Base-by-base conservation (phyloP, 2,797 vertebrate species). In the Melanotaenia pygmaea region DNA sequence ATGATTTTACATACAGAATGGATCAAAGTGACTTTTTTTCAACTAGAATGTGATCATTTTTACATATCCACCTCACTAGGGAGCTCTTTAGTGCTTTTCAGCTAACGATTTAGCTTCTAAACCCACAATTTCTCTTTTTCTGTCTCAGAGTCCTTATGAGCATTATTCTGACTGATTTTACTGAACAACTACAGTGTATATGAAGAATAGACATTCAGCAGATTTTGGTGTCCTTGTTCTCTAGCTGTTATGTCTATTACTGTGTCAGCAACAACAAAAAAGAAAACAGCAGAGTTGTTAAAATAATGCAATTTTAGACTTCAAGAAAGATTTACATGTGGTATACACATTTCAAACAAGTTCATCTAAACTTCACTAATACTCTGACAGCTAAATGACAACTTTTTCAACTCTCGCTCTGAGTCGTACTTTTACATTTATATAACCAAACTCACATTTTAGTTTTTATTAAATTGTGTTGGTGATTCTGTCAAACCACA, bases 41-140 rank as follows among this genome's bases (percentile, higher is more conserved):
- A 53, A 53, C 51, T 13, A 26, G 8, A 50, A 47, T 20, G 6
- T 18, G 16, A 35, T 59, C 22, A 35, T 9, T 50, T 16, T 4
- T 43, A 22, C 35, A 56, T 57, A n/a, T 37, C 1, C 16, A 38
- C 22, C 5, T 40, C 38, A 40, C 38, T 18, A 40, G 24, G 20
- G 13, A 20, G 14, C n/a, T 40, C 43, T 74, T 57, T 22, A 3
- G 24, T 30, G 18, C 37, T 43, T 43, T 43, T 12, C 20, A 56
- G 13, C 35, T 14, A 66, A 56, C 18, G 10, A n/a, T 60, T 40
- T 72, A 22, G 54, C 35, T 60, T 72, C n/a, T 18, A 5, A 32
- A 3, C 51, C n/a, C n/a, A 12, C 38, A 50, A 2, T 74, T 59
- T 59, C 51, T 45, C 61, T 70, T 67, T 65, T 40, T 58, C 50